Evolutionary conservation across 2,888 invertebrate species (phyloP).

Genomic region (Bimastos eiseni): DNA sequence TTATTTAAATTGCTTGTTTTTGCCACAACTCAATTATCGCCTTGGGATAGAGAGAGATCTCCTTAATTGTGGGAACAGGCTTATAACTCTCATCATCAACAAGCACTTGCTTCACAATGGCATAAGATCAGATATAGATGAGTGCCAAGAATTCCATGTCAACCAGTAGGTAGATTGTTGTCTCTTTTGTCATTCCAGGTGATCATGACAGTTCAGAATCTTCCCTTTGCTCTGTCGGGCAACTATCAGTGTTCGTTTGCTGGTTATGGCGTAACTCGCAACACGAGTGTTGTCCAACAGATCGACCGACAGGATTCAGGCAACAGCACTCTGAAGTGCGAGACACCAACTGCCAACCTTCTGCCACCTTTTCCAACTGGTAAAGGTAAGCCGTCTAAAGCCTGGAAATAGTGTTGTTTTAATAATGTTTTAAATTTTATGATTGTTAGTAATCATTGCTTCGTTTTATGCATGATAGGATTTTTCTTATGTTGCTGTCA

Average conservation of each 20-base stretch:
- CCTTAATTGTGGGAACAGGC: too few species aligned
- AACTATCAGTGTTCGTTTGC: constrained; percentile 92
- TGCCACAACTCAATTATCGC: too few species aligned
- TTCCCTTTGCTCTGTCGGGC: constrained; percentile 75
- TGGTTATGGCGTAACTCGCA: constrained; percentile 66
- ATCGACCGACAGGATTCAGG: constrained; percentile 23
- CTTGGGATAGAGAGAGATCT: too few species aligned
- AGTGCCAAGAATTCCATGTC: background rate
- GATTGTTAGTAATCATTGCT: too few species aligned
- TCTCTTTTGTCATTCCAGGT: constrained; percentile 68
- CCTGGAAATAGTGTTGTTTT: background rate
- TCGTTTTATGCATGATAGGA: background rate
- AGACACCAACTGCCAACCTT: constrained; percentile 89
- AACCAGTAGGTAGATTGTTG: too few species aligned
- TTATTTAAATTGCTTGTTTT: too few species aligned
- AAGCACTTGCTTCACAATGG: too few species aligned
- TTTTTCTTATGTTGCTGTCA: background rate
- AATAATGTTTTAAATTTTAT: too few species aligned
- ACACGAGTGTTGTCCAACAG: constrained; percentile 34
- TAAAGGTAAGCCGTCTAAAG: constrained; percentile 38
- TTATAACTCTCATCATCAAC: too few species aligned
- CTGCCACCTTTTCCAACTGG: constrained; percentile 89
- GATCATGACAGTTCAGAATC: constrained; percentile 90
- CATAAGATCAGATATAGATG: background rate
- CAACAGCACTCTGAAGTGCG: constrained; percentile 73